phyloP scores from a whole-genome alignment of 2,797 vertebrate genomes.

The Uromys caudimaculatus region DNA sequence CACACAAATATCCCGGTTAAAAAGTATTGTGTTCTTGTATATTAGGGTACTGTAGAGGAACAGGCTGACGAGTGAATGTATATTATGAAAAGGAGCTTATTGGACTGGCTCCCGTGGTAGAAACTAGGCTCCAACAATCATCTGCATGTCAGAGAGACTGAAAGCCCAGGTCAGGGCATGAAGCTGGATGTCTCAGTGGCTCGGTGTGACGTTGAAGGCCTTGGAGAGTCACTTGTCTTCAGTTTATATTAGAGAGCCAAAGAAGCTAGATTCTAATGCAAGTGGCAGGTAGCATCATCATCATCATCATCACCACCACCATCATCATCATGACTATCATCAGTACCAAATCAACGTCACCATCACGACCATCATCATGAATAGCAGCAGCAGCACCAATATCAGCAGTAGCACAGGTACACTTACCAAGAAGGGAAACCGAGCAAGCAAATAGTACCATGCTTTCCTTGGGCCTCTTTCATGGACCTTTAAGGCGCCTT shows the following conservation, averaged over 20 bases:
- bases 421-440: neutral
- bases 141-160: neutral
- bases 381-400: neutral
- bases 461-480: neutral
- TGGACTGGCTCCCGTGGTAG: neutral
- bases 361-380: neutral
- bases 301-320: accelerated
- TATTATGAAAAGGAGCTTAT: neutral
- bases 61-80: neutral
- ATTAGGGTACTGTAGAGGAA: neutral
- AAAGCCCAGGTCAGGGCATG: neutral
- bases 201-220: neutral
- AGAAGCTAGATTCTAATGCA: neutral
- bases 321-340: too few relatives aligned
- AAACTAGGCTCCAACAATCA: neutral
- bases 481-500: neutral
- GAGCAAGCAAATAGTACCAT: neutral
- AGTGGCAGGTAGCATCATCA: neutral
- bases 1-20: neutral
- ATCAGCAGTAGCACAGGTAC: neutral
- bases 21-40: neutral
- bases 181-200: neutral
- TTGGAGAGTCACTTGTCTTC: neutral
- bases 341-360: neutral
- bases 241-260: neutral